Conservation (phyloP, 2,797 vertebrate genomes). For the Buceros bicornis region DNA sequence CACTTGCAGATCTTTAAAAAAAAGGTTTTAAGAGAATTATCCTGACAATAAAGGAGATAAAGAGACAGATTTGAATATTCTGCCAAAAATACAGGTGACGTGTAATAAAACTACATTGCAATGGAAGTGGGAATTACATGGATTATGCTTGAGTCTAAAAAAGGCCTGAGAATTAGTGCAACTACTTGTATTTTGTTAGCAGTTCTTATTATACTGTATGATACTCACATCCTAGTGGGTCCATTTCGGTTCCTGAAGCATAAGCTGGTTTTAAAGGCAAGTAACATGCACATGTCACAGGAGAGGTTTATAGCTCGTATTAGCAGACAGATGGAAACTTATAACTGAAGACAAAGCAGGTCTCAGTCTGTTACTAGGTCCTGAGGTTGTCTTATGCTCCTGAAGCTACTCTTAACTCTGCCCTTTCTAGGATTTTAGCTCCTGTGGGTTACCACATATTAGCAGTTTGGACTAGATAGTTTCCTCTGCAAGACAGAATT, state of each 20-base stretch:
- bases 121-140: not conserved
- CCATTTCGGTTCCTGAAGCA: not conserved
- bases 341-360: not conserved
- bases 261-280: not conserved
- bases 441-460: not conserved
- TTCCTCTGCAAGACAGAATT: not conserved
- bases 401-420: not conserved
- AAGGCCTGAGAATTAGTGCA: not conserved
- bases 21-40: not conserved
- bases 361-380: not conserved
- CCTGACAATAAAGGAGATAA: not conserved
- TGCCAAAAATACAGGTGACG: not conserved
- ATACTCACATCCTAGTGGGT: not conserved
- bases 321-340: not conserved
- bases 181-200: not conserved
- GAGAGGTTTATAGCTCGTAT: not conserved
- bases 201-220: not conserved
- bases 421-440: not conserved
- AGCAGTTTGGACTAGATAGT: not conserved
- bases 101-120: not conserved
- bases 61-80: not conserved
- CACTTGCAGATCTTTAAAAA: not conserved
- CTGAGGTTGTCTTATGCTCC: not conserved
- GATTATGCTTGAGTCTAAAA: not conserved
- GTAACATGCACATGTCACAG: no score